phyloP scores from a whole-genome alignment of 2,888 invertebrate genomes.

The Pandemis heparana region DNA sequence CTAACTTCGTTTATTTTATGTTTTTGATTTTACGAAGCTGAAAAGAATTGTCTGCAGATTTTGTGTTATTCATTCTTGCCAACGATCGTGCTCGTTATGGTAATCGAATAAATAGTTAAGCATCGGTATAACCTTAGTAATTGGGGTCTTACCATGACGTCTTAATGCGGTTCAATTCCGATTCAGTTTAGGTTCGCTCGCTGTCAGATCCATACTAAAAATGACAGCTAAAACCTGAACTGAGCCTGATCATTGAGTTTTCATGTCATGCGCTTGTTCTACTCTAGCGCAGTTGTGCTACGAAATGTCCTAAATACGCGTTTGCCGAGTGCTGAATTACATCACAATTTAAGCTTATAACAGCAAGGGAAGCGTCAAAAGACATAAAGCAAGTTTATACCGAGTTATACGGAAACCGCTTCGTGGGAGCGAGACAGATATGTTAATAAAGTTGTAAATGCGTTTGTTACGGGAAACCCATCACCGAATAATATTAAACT shows the following conservation, averaged over 20 bases:
- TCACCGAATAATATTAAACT: constrained; percentile 55
- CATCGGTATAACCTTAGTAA: neutral
- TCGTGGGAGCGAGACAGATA: constrained; percentile 61
- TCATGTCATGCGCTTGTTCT: constrained; percentile 7
- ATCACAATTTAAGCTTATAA: constrained; percentile 59
- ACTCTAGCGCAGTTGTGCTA: constrained; percentile 23
- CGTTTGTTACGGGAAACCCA: constrained; percentile 58
- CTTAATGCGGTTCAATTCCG: too few relatives aligned
- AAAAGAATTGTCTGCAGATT: neutral
- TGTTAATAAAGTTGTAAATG: constrained; percentile 71
- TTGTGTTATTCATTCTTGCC: too few relatives aligned
- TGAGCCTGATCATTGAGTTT: neutral
- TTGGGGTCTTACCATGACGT: too few relatives aligned
- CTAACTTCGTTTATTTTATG: neutral
- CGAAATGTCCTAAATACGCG: constrained; percentile 25
- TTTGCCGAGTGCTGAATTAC: constrained; percentile 45
- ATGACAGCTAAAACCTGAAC: too few relatives aligned
- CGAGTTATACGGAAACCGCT: constrained; percentile 58
- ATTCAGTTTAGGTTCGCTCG: too few relatives aligned
- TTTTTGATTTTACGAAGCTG: neutral
- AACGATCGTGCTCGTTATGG: neutral
- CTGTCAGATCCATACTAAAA: too few relatives aligned
- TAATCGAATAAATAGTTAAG: neutral
- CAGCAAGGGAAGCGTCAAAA: constrained; percentile 58
- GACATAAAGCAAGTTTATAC: constrained; percentile 58